These are phyloP conservation scores for Marcusenius ussheri DNA, from an alignment of 2,113 vertebrate genomes.

Conservation along the genomic window DNA sequence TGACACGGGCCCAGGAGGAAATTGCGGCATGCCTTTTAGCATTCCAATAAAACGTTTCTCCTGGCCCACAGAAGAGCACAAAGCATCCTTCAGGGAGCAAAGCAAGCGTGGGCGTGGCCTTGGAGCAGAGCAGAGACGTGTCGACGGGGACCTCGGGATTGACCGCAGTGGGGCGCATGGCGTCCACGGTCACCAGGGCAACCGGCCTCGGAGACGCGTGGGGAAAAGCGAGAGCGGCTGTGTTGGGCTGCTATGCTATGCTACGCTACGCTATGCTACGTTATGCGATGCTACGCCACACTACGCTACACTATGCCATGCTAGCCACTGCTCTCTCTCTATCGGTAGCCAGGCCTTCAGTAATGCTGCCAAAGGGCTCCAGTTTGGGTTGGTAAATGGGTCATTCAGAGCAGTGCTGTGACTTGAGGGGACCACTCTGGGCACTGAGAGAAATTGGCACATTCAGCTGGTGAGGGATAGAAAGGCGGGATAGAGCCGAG, in stretches of 20 bases:
- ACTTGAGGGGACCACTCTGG: not conserved
- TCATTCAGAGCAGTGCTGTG: not conserved
- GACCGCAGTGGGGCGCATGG: not conserved
- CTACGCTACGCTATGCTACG: not conserved
- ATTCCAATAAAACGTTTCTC: not conserved
- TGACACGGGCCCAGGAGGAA: not conserved
- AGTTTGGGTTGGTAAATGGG: not conserved
- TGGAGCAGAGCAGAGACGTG: not conserved
- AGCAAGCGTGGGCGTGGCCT: not conserved
- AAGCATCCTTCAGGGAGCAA: not conserved
- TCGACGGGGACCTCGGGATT: not conserved
- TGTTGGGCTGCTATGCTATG: not conserved
- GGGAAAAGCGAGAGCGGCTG: not conserved
- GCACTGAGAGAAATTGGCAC: not conserved
- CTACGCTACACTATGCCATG: not conserved
- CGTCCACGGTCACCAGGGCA: not conserved
- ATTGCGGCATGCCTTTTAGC: not conserved
- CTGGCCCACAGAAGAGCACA: not conserved
- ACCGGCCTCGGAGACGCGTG: not conserved
- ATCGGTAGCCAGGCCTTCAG: not conserved
- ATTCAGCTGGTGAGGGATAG: not conserved
- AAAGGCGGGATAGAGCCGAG: not conserved
- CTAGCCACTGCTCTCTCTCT: not conserved
- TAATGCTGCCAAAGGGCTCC: not conserved
- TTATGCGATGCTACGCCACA: too few relatives aligned